Base-by-base conservation (phyloP, 2,113 vertebrate species). In the Dicaeum eximium region DNA sequence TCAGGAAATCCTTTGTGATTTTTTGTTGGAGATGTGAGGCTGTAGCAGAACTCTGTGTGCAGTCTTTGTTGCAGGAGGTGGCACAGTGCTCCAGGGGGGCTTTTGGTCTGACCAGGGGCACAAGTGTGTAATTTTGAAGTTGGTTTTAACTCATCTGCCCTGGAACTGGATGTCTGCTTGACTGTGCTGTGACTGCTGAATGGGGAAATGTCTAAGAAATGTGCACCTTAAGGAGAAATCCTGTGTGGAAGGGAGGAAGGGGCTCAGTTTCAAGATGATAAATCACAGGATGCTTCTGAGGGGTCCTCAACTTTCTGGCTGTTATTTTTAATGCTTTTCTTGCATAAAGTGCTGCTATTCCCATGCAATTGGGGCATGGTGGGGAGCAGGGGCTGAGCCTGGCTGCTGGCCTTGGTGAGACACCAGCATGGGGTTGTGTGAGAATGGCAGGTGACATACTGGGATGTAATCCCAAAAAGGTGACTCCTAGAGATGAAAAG, bases 151-250 rank as follows among this genome's bases (percentile, higher is more conserved):
- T 80, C 6, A 1, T 31, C 3, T 11, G 5, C 11, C 15, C n/a
- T 53, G 23, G 37, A 18, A 38, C 12, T 86, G 11, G 22, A 1
- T 13, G 5, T 44, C 10, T 15, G 8, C 7, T 30, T 42, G 35
- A 7, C 23, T 0, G 0, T 38, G 33, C 37, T 82, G 38, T 24
- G 23, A 7, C 2, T 4, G 10, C 2, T 73, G 42, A 30, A 16
- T 0, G 5, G 33, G 56, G 38, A 44, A 70, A 48, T 4, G 2
- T 7, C 23, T 13, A 13, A 56, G 3, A 17, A 50, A 24, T 1
- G 10, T 13, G 21, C 7, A 9, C 19, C 19, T 56, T 4, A 11
- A 62, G 33, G 67, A 74, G 37, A n/a, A 69, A 38, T 16, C 19
- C 10, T 64, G 11, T 21, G 9, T 4, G 28, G 62, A n/a, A 58